phyloP scores from a whole-genome alignment of 30 jellyfish, hydroid and myxozoan genomes.

The Chironex yamaguchii region DNA sequence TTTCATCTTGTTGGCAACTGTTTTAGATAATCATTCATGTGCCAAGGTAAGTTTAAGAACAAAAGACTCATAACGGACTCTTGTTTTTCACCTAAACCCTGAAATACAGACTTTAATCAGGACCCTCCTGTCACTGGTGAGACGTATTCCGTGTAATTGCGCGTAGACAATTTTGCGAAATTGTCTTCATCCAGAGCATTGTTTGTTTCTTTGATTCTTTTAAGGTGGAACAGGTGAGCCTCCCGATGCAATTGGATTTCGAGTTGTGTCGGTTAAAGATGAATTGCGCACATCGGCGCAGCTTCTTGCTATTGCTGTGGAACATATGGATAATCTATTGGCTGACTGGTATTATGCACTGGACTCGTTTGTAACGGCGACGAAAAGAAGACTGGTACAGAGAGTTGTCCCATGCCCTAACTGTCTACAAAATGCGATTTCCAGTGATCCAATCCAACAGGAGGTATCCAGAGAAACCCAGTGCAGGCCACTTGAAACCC shows the following conservation, averaged over 20 bases:
- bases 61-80: too few relatives aligned
- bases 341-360: constrained; percentile 86
- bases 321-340: constrained; percentile 86
- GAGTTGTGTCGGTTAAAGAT: constrained; percentile 71
- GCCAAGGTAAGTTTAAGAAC: too few relatives aligned
- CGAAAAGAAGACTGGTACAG: constrained; percentile 62
- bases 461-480: neutral
- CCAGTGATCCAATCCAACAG: neutral
- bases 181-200: too few relatives aligned
- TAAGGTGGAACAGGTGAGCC: too few relatives aligned
- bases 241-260: constrained; percentile 54
- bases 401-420: constrained; percentile 83
- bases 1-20: too few relatives aligned
- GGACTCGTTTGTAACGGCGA: constrained; percentile 57
- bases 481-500: neutral
- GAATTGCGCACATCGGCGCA: constrained; percentile 76
- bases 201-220: too few relatives aligned
- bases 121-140: too few relatives aligned
- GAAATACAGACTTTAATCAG: too few relatives aligned
- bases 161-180: too few relatives aligned
- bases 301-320: constrained; percentile 78
- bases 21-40: too few relatives aligned
- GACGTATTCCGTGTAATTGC: too few relatives aligned
- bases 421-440: constrained; percentile 59
- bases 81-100: too few relatives aligned